These are phyloP conservation scores for Ammodytes marinus DNA, from an alignment of 2,113 vertebrate species.

Conservation along the genomic window DNA sequence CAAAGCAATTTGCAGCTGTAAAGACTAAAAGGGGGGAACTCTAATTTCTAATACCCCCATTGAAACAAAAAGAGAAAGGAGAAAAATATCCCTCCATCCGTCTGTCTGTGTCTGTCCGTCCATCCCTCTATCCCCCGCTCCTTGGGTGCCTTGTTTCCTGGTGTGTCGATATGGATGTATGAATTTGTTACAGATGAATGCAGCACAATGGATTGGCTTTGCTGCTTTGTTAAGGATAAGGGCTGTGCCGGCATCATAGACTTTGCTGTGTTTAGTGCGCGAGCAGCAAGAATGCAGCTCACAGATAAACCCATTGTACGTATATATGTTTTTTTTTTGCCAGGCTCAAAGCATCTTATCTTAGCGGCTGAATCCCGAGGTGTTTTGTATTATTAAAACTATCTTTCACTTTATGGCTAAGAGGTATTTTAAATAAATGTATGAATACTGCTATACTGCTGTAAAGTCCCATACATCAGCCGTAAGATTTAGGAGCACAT, in stretches of 20 bases:
- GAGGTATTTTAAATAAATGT: constrained; percentile 77
- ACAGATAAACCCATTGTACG: constrained; percentile 71
- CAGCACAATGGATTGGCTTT: constrained; percentile 79
- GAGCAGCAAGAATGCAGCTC: constrained; percentile 63
- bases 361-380: constrained; percentile 62
- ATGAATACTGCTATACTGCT: constrained; percentile 39
- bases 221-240: constrained; percentile 79
- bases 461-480: constrained; percentile 45
- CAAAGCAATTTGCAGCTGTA: constrained; percentile 85
- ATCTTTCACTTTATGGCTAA: constrained; percentile 75
- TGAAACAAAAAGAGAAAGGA: constrained; percentile 64
- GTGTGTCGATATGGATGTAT: constrained; percentile 81
- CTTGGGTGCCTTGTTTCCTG: constrained; percentile 70
- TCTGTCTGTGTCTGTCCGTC: constrained; percentile 1
- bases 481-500: constrained; percentile 60
- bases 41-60: constrained; percentile 74
- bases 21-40: constrained; percentile 65
- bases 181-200: constrained; percentile 80
- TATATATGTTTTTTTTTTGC: constrained; percentile 53
- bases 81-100: constrained; percentile 64
- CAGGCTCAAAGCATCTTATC: constrained; percentile 68
- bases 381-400: constrained; percentile 79
- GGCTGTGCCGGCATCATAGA: constrained; percentile 69
- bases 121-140: constrained; percentile 64
- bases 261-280: constrained; percentile 69